Base-by-base conservation (phyloP, 2,888 invertebrate genomes). In the Troides helena region DNA sequence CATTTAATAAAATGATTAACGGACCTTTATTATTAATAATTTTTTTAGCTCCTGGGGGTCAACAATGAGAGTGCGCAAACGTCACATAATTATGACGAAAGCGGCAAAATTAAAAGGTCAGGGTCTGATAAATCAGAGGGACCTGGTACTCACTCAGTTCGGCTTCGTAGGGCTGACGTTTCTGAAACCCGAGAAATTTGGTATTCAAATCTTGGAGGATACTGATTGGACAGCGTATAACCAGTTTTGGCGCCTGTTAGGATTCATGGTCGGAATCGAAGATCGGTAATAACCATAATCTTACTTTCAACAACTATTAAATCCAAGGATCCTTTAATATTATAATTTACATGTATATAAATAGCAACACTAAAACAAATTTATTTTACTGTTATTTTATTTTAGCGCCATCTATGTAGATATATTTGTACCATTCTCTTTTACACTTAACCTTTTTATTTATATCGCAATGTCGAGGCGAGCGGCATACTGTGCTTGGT, bases 171-270 rank as follows among this genome's bases (percentile, higher is more conserved):
- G 97, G 0, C 95, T 95, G 75, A 90, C 95, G 0, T 82, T 97
- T 0, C 80, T 96, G 8, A 94, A 94, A 65, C 94, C 95, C 0
- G 92, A 95, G 69, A 85, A 93, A 68, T 93, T 97, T 64, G 96
- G 97, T 0, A 88, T 98, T 17, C 84, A 93, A 12, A 92, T 94
- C 72, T 86, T 93, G 6, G 93, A 90, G 14, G 85, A 91, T 0
- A 94, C 93, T 59, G 96, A 97, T 73, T 92, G 96, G 78, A 95
- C 96, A 65, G 96, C 95, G 1, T 96, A 96, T 72, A 89, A 96
- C 10, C 97, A 98, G 83, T 94, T 97, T 81, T 98, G 98, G 98
- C 94, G 95, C 72, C 95, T 96, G 0, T 92, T 98, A 61, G 98
- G 97, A 0, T 93, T 95, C 80, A 88, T 97, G 82, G 92, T 98